Base-by-base conservation (phyloP, 2,797 vertebrate genomes). In the Oreochromis mossambicus region DNA sequence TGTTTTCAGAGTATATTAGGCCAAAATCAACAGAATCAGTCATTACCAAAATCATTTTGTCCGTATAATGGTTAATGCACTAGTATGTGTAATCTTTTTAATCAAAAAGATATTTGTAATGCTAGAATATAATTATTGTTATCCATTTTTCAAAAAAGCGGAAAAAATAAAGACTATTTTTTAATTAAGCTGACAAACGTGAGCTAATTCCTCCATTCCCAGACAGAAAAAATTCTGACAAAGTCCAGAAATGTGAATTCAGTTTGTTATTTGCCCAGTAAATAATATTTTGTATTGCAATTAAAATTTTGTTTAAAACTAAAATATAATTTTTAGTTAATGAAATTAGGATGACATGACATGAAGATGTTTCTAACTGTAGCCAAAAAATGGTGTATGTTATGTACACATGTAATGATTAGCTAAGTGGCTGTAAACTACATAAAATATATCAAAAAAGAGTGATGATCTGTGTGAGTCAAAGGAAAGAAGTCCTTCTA, bases 271-370 rank as follows among this genome's bases (percentile, higher is more conserved):
- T 70, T 70, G 14, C 13, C 8, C 13, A 26, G 14, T 70, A 70
- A 26, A 70, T 43, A 26, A 26, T 43, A 26, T 46, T 15, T 43
- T 1, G 21, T 43, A 41, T 1, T 43, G 36, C 5, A 68, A 68
- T 41, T 68, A 43, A 26, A 24, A 43, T 43, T 26, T 9, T 3
- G n/a, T 4, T 43, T 68, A 68, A 68, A 41, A 41, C 8, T 9
- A 43, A 68, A 43, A 4, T 41, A 63, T 7, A 7, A 0, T 8
- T 63, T 63, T 0, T 63, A 0, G 34, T 63, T 2, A 38, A 63
- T 63, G 19, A 38, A 63, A 63, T 38, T n/a, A 63, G 34, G 32
- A 63, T 41, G 12, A 41, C 41, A 66, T 41, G 36, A 41, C 41
- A 29, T 11, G 21, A 17, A 70, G 66, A 29, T 17, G 13, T 46